Base-by-base conservation (phyloP, 1,140 invertebrate species). In the Sycophila sp. region DNA sequence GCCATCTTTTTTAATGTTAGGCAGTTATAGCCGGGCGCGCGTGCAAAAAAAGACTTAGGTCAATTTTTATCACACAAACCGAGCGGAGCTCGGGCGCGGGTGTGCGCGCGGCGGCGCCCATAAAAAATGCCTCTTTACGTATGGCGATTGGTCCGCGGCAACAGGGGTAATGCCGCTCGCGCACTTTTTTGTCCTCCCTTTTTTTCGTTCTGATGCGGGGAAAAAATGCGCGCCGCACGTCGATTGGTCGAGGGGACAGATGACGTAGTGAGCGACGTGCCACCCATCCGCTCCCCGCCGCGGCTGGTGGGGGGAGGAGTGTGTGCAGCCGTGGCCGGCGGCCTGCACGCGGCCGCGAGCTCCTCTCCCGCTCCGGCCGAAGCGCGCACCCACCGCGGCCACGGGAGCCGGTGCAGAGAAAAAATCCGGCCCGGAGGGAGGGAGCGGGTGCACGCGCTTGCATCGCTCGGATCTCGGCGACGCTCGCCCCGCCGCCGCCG, bases 121-220 rank as follows among this genome's bases (percentile, higher is more conserved):
- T 85, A 85, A 85, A 86, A 85, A 86, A 86, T 86, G 83, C 84
- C 84, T 85, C 85, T 86, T 86, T 85, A 86, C 85, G 85, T 86
- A 86, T 86, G 85, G 85, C 83, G 85, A 86, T 86, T 86, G 85
- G 85, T 86, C 85, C 81, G 81, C 77, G 81, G 82, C 78, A 82
- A 80, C 81, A 80, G 83, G 83, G 84, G 84, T 85, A 84, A 84
- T 85, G 81, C 80, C 80, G 81, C 75, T 80, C 79, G 78, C 76
- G 72, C 75, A 80, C 77, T 81, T 76, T 77, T 79, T 80, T 75
- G 70, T 76, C 73, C 73, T 75, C 73, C 73, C 73, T 75, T 76
- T 80, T 82, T 79, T 83, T 83, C 82, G 83, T 81, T 80, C 77
- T 78, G 77, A 83, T 80, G 74, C 76, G 80, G 80, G 82, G 79